Evolutionary conservation across 2,888 invertebrate genomes (phyloP), one percentile per base, ranked within the genome.

Genomic region (Sphinx pinastri): DNA sequence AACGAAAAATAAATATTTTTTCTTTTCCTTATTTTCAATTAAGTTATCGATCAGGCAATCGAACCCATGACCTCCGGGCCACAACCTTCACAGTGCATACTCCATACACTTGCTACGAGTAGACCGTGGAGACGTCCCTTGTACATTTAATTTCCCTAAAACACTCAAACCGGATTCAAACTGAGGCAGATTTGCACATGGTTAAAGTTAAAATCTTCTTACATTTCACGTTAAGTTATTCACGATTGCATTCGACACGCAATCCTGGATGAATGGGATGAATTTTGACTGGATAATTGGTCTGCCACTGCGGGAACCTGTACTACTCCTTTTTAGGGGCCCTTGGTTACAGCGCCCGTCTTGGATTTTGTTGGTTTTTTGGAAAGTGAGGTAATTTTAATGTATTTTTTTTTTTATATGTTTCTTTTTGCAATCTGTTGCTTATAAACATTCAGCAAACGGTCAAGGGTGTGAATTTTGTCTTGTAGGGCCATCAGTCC

Each of bases 261-360:
- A 68, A 71, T 14, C 19, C 51, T 55, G 63, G 68, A 68, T 71
- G 71, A 68, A 71, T 66, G 68, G 66, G 25, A 66, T 49, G 70
- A 55, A 58, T 57, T 68, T 66, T 71, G 68, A 71, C 68, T 71
- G 45, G 63, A 38, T 71, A 71, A 71, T 69, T 71, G 71, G 66
- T 16, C 67, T 49, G 54, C 51, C 59, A 57, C 51, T 67, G 55
- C 66, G 19, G 12, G 55, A 70, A 67, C 66, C 51, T 58, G 70
- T 67, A 63, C 70, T 11, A 63, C 63, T 19, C 47, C 63, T 19
- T 63, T 63, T 63, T 19, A 49, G 49, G 63, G 63, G 6, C 16
- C 49, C 16, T 12, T 19, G 49, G 13, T 47, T 49, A 49, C 49
- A 47, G 63, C 47, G 19, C 49, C 19, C 13, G 13, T 47, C 45